Conservation (phyloP, 2,797 vertebrate genomes). For the Scyliorhinus canicula region DNA sequence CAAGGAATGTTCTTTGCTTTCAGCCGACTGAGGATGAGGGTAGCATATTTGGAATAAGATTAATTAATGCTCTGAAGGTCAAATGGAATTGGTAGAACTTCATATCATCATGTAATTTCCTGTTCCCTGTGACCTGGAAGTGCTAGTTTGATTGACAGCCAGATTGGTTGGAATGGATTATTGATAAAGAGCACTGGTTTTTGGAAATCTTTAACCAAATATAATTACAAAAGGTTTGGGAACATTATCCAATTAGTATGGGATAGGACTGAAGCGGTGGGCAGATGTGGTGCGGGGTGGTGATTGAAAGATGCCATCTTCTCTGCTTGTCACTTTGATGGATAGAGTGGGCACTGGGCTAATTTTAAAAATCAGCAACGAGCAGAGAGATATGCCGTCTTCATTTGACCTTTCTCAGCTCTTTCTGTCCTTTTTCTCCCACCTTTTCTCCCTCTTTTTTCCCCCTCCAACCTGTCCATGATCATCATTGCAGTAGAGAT, state of each 20-base stretch:
- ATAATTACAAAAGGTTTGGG: neutral
- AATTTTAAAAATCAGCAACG: neutral
- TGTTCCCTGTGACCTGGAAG: neutral
- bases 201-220: neutral
- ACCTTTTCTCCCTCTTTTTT: conserved; percentile 36
- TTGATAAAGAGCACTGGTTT: neutral
- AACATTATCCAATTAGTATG: neutral
- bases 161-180: neutral
- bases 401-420: conserved; percentile 24
- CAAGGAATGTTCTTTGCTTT: neutral
- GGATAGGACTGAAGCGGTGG: neutral
- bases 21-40: neutral
- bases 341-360: neutral
- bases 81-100: neutral
- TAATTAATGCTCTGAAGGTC: neutral
- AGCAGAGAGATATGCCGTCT: neutral
- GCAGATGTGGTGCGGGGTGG: neutral
- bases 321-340: neutral
- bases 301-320: neutral
- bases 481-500: conserved; percentile 51
- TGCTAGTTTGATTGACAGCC: neutral
- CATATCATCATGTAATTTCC: neutral
- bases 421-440: conserved; percentile 41
- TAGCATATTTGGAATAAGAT: neutral
- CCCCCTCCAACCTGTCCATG: neutral